Percentiles rank a stretch among this genome's conserved stretches.
Evolutionary conservation across 2,113 vertebrate species (phyloP).

Genomic region (Xiphorhynchus elegans): DNA sequence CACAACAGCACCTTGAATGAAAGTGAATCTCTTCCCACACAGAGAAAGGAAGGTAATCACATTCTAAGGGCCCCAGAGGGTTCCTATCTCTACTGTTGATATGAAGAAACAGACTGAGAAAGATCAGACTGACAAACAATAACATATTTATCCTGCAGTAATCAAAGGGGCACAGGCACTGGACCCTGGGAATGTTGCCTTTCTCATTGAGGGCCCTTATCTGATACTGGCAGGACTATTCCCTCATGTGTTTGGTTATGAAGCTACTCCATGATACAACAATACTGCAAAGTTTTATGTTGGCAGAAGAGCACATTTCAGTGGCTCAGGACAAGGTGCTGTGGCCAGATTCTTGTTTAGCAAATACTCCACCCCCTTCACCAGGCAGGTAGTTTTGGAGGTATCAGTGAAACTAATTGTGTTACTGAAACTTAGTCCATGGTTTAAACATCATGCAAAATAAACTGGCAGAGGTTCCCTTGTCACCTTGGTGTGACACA

Average conservation of each 20-base stretch:
- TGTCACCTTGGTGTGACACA: background rate
- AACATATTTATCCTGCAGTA: background rate
- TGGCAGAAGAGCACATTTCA: background rate
- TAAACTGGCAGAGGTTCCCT: background rate
- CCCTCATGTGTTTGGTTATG: fast-evolving
- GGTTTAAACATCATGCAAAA: background rate
- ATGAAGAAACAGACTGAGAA: background rate
- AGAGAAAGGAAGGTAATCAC: slow-evolving; percentile 4
- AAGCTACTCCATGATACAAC: background rate
- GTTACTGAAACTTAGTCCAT: background rate
- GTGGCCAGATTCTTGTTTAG: background rate
- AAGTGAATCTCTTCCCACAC: background rate
- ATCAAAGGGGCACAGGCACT: background rate
- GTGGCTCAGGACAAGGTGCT: background rate
- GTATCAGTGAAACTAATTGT: background rate
- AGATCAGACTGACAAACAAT: slow-evolving; percentile 29
- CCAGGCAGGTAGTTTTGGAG: background rate
- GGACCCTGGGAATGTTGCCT: background rate
- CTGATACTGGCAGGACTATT: background rate
- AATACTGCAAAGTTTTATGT: background rate
- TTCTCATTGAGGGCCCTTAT: background rate
- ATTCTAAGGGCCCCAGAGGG: background rate
- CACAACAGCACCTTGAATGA: background rate
- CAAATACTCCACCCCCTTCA: background rate
- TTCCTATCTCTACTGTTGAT: background rate